A percentile compares a stretch with the other conserved stretches of the same genome.
phyloP scores from a whole-genome alignment of 2,888 invertebrate genomes.

The Unio delphinus region DNA sequence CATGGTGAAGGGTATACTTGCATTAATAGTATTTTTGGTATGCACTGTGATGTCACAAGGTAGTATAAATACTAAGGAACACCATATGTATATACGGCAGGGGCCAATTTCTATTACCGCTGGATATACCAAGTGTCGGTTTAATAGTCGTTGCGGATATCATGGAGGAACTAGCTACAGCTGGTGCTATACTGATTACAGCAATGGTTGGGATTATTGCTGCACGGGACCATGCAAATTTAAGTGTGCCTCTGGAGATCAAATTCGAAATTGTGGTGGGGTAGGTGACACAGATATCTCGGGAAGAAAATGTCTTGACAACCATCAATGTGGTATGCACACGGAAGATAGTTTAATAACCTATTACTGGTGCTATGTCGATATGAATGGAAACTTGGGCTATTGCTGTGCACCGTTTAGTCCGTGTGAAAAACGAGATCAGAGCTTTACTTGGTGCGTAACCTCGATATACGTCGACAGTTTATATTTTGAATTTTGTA shows the following conservation, averaged over 20 bases:
- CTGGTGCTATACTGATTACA: conserved; percentile 8
- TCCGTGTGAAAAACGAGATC: neutral
- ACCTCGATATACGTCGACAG: no score
- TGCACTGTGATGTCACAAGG: no score
- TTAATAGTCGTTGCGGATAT: neutral
- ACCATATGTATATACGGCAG: no score
- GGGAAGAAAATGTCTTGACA: neutral
- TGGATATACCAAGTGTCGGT: conserved; percentile 1
- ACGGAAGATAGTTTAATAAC: neutral
- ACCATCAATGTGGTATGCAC: conserved; percentile 6
- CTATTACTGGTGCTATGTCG: conserved; percentile 6
- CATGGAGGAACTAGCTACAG: neutral
- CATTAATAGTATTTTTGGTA: no score
- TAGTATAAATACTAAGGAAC: no score
- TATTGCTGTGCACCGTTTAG: conserved; percentile 2
- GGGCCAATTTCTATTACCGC: neutral
- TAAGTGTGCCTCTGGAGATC: neutral
- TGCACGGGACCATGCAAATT: conserved; percentile 1
- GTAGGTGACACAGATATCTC: no score
- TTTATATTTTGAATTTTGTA: no score
- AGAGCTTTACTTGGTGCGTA: neutral
- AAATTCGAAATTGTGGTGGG: no score
- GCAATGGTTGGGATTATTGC: conserved; percentile 10
- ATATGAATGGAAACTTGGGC: conserved; percentile 1
- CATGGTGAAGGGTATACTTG: no score